Base-by-base conservation (phyloP, 2,888 invertebrate genomes). In the Amiota mariae region DNA sequence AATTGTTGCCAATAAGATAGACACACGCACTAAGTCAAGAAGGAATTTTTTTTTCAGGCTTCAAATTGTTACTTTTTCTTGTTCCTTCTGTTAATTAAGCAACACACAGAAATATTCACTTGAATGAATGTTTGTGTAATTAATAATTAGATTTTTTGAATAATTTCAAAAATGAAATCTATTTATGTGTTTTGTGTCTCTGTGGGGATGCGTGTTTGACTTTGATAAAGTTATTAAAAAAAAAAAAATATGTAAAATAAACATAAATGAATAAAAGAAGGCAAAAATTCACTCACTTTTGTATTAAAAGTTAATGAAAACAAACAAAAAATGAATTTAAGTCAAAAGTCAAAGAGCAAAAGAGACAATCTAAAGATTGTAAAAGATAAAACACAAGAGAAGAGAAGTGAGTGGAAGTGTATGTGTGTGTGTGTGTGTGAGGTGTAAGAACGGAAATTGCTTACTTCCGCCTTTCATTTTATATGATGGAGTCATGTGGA, bases 71-170 rank as follows among this genome's bases (percentile, higher is more conserved):
- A 24, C 24, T 24, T 24, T 24, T 2, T 3, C 1, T 24, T 24
- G 24, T 24, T 24, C 18, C 47, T 18, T 24, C 20, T 71, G 73
- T 85, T 85, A 83, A 83, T 83, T 83, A 83, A 81, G 80, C 84
- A 20, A 68, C 24, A 66, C 66, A 85, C 36, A 24, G 24, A 24
- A 1, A 24, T 2, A 36, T 6, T 36, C 36, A 36, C 4, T 36
- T 36, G 8, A 36, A 36, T 36, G 36, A 36, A 6, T 36, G 6
- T 2, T 85, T 84, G 85, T 86, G 77, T 86, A 85, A 86, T 86
- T 86, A 71, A 71, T 71, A 49, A 61, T 48, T 18, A 46, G 49
- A 48, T 47, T 20, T 20, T 57, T 70, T 36, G 2, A 57, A 24
- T 71, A 71, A 48, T 59, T 61, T 63, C 36, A 63, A 20, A 47